These are phyloP conservation scores for Coreoperca whiteheadi DNA, from an alignment of 2,113 vertebrate genomes.

Conservation along the genomic window DNA sequence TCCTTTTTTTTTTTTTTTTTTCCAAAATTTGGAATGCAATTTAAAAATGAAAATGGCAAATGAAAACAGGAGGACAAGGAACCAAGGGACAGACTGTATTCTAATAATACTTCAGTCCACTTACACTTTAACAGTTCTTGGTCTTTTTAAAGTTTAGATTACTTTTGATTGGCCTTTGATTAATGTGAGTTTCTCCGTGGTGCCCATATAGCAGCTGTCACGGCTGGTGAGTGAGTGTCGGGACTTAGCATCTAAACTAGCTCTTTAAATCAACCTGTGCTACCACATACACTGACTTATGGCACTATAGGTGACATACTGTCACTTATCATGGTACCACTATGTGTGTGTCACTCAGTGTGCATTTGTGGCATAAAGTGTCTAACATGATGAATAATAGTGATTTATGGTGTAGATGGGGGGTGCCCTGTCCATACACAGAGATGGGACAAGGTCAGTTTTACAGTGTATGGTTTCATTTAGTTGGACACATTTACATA, in stretches of 20 bases:
- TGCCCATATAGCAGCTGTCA: conserved; percentile 52
- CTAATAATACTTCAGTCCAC: neutral
- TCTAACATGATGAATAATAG: conserved; percentile 23
- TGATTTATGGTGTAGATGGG: conserved; percentile 34
- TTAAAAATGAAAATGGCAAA: neutral
- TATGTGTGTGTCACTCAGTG: conserved; percentile 42
- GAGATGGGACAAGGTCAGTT: conserved; percentile 46
- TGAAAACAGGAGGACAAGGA: neutral
- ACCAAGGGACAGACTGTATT: neutral
- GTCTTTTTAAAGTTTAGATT: conserved; percentile 37
- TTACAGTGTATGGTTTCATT: conserved; percentile 8
- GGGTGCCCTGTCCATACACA: neutral
- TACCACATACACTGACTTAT: conserved; percentile 68
- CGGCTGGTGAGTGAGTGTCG: conserved; percentile 52
- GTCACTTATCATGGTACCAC: conserved; percentile 37
- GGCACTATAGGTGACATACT: conserved; percentile 48
- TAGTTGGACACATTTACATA: conserved; percentile 28
- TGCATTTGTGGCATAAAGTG: conserved; percentile 36
- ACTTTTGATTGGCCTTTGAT: conserved; percentile 65
- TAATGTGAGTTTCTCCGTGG: conserved; percentile 15
- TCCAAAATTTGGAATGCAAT: no score
- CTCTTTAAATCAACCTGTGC: conserved; percentile 69
- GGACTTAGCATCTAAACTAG: conserved; percentile 76
- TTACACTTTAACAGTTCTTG: conserved; percentile 29
- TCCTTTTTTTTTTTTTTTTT: neutral